Evolutionary conservation across 2,113 vertebrate species (phyloP).

Genomic region (Heptranchias perlo): DNA sequence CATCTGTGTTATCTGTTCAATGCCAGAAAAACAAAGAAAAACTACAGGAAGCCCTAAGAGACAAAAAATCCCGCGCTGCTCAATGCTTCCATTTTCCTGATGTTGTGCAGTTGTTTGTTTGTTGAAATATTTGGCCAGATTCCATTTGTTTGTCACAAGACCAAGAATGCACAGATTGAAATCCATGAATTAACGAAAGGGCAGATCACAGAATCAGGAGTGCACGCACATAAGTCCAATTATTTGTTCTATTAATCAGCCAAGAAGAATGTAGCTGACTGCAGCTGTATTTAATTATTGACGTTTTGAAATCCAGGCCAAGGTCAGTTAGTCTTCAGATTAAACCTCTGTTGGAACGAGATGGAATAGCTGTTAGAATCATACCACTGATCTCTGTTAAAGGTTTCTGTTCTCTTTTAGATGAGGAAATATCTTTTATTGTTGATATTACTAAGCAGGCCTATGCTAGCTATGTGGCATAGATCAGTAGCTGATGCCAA

Average conservation of each 20-base stretch:
- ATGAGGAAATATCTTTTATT: conserved; percentile 14
- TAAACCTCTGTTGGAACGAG: conserved; percentile 21
- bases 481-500: not conserved
- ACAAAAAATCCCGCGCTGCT: not conserved
- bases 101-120: not conserved
- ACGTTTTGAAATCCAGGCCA: conserved; percentile 28
- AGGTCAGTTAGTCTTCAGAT: conserved; percentile 32
- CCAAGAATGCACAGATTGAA: not conserved
- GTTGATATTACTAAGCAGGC: not conserved
- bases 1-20: conserved; percentile 5
- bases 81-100: not conserved
- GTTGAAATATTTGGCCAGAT: not conserved
- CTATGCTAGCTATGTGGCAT: not conserved
- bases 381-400: not conserved
- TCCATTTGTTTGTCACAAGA: conserved; percentile 11
- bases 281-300: conserved; percentile 34
- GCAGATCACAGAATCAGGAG: conserved; percentile 22
- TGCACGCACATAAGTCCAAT: conserved; percentile 23
- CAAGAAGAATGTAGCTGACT: conserved; percentile 16
- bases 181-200: conserved; percentile 19
- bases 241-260: conserved; percentile 39
- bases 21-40: conserved; percentile 8
- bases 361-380: conserved; percentile 22
- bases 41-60: not conserved
- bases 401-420: not conserved